These are phyloP conservation scores for Zoanthus sociatus DNA, from an alignment of 92 coral and sea anemone species.

Conservation along the genomic window DNA sequence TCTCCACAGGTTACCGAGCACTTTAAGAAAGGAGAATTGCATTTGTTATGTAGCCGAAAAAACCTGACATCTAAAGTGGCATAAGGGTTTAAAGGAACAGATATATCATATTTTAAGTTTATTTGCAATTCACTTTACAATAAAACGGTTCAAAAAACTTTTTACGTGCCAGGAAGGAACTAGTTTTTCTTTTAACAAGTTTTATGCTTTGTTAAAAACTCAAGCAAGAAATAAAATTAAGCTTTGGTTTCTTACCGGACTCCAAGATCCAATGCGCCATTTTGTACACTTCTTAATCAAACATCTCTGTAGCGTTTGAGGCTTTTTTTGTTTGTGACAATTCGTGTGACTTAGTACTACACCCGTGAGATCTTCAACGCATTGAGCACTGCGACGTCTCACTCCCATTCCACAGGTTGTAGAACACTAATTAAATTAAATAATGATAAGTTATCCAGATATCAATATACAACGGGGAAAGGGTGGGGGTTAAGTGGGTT, in stretches of 20 bases:
- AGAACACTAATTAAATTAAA: slow-evolving; percentile 4
- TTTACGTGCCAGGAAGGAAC: too few species aligned
- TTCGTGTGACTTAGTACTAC: slow-evolving; percentile 4
- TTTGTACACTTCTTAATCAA: slow-evolving; percentile 34
- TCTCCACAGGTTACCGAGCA: slow-evolving; percentile 41
- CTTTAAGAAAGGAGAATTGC: neutral
- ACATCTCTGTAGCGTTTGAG: slow-evolving; percentile 22
- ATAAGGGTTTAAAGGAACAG: too few species aligned
- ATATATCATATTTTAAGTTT: too few species aligned
- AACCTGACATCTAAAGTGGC: too few species aligned
- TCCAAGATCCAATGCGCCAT: slow-evolving; percentile 31
- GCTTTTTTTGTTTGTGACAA: slow-evolving; percentile 30
- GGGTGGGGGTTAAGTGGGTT: too few species aligned
- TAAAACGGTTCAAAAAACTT: too few species aligned
- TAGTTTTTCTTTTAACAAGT: too few species aligned
- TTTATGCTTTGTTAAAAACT: neutral
- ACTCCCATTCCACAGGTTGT: slow-evolving; percentile 32
- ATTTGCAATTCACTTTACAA: too few species aligned
- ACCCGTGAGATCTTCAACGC: slow-evolving; percentile 30
- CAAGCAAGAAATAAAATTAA: neutral
- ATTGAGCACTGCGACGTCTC: slow-evolving; percentile 23
- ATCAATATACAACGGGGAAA: too few species aligned
- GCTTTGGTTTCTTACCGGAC: neutral
- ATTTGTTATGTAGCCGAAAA: neutral
- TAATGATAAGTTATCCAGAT: neutral